Evolutionary conservation across 2,797 vertebrate species (phyloP).

Genomic region (Muscicapa striata): DNA sequence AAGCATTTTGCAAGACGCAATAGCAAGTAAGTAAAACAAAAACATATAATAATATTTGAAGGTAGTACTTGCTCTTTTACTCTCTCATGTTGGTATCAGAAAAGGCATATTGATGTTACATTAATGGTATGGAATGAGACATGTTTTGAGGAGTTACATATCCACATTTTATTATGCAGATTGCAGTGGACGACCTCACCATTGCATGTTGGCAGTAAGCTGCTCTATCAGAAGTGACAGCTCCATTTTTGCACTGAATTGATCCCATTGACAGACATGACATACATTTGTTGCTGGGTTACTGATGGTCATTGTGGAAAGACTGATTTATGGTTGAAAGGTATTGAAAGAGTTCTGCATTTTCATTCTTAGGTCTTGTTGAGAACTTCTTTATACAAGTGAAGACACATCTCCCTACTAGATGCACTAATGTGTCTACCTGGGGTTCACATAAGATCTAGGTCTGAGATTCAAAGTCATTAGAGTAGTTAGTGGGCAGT

Average conservation of each 20-base stretch:
- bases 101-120: neutral
- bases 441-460: neutral
- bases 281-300: neutral
- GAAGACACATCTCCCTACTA: neutral
- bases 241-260: neutral
- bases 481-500: neutral
- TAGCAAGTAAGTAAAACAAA: neutral
- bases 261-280: constrained; percentile 14
- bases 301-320: neutral
- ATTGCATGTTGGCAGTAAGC: neutral
- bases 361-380: neutral
- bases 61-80: neutral
- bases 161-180: neutral
- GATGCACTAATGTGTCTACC: neutral
- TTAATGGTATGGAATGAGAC: neutral
- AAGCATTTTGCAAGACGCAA: neutral
- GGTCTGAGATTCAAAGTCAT: neutral
- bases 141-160: neutral
- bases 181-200: neutral
- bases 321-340: neutral
- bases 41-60: neutral
- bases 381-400: neutral
- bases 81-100: neutral
- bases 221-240: neutral
- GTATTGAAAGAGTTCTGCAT: neutral